These are phyloP conservation scores for Hedya salicella DNA, from an alignment of 2,888 invertebrate genomes.

Conservation along the genomic window DNA sequence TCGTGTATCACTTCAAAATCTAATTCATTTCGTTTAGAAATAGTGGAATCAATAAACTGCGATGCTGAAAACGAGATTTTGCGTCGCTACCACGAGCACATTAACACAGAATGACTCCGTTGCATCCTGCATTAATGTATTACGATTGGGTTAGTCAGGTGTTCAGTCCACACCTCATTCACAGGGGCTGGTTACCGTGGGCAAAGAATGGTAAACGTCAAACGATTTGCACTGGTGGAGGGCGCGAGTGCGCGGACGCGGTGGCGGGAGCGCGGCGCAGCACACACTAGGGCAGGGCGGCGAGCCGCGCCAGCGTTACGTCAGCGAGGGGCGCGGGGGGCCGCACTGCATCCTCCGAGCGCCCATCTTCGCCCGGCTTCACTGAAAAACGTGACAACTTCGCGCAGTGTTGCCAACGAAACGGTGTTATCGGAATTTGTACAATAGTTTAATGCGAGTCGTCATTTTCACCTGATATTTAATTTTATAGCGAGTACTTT, in stretches of 20 bases:
- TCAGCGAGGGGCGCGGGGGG: conserved; percentile 73
- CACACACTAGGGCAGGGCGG: conserved; percentile 81
- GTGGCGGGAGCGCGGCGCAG: conserved; percentile 78
- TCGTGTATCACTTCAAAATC: conserved; percentile 3
- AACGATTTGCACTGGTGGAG: conserved; percentile 76
- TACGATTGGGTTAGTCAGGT: conserved; percentile 60
- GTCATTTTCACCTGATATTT: too few species aligned
- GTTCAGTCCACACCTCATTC: conserved; percentile 71
- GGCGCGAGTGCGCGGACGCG: conserved; percentile 70
- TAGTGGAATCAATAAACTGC: conserved; percentile 43
- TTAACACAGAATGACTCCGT: conserved; percentile 76
- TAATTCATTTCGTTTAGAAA: conserved; percentile 34
- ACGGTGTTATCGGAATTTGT: neutral
- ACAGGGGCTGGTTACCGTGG: conserved; percentile 69
- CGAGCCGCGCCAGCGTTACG: conserved; percentile 81
- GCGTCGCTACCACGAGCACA: conserved; percentile 68
- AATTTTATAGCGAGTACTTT: too few species aligned
- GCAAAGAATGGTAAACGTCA: conserved; percentile 77
- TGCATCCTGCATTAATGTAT: conserved; percentile 72
- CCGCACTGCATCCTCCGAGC: conserved; percentile 80
- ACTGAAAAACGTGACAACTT: conserved; percentile 78
- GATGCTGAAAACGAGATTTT: conserved; percentile 63
- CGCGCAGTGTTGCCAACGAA: conserved; percentile 53
- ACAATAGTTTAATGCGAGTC: neutral
- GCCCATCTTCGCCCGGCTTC: conserved; percentile 73